phyloP scores from a whole-genome alignment of 2,888 invertebrate species.

The Nebria salina region DNA sequence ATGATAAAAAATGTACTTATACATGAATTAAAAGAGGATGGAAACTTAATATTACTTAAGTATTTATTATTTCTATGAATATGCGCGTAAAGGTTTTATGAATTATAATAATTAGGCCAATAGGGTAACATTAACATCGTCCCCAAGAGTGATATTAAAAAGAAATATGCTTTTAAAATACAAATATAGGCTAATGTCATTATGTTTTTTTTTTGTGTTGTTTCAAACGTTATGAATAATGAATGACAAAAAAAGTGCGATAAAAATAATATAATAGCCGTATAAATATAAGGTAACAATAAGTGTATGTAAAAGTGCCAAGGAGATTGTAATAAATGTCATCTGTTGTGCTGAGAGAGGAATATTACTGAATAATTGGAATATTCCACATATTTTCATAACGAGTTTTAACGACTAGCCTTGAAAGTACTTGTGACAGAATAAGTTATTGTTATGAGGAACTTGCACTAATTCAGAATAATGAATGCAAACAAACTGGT shows the following conservation, averaged over 20 bases:
- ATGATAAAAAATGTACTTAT: too few species aligned
- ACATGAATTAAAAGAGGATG: too few species aligned
- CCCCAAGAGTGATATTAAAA: neutral
- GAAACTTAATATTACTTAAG: too few species aligned
- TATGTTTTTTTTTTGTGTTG: neutral
- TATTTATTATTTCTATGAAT: too few species aligned
- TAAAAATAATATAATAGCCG: neutral
- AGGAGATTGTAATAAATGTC: neutral
- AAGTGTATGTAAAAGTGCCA: neutral
- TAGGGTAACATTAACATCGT: neutral
- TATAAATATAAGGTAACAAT: neutral
- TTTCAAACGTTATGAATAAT: neutral
- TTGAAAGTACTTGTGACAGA: neutral
- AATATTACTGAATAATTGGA: too few species aligned
- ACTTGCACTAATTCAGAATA: neutral
- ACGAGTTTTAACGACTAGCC: neutral
- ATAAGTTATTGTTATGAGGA: neutral
- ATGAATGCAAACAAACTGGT: neutral
- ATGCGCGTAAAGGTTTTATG: neutral
- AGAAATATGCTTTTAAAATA: neutral
- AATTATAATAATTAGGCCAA: neutral
- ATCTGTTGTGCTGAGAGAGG: neutral
- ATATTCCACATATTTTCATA: neutral
- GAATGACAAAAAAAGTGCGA: neutral
- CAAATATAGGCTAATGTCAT: neutral